Conservation (phyloP, 1,140 invertebrate genomes). For the Ceratitis capitata region DNA sequence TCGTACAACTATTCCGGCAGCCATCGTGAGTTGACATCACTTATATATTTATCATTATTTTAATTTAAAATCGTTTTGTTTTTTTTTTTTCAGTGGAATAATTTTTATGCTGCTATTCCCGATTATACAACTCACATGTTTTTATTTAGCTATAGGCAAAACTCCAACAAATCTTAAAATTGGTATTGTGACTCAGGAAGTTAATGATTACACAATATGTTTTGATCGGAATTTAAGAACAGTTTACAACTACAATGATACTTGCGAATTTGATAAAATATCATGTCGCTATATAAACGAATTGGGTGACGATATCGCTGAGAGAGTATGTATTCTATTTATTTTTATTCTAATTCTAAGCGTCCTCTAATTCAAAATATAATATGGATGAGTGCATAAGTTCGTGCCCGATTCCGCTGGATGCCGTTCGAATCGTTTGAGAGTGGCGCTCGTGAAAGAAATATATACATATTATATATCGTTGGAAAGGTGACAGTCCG, state of each 20-base stretch:
- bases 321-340: slow-evolving; percentile 31
- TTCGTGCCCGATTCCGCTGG: too few relatives aligned
- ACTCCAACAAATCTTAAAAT: slow-evolving; percentile 78
- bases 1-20: slow-evolving; percentile 73
- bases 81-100: slow-evolving; percentile 72
- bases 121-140: slow-evolving; percentile 79
- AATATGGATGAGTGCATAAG: too few relatives aligned
- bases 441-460: too few relatives aligned
- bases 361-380: too few relatives aligned
- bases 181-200: slow-evolving; percentile 82
- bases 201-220: slow-evolving; percentile 59
- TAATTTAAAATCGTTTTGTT: not conserved
- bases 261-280: slow-evolving; percentile 68
- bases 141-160: slow-evolving; percentile 82
- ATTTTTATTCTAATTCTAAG: too few relatives aligned
- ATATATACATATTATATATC: too few relatives aligned
- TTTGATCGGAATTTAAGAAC: slow-evolving; percentile 55
- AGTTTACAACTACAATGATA: slow-evolving; percentile 52
- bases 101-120: slow-evolving; percentile 85
- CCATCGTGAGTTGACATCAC: slow-evolving; percentile 68
- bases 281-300: slow-evolving; percentile 70
- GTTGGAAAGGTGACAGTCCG: too few relatives aligned
- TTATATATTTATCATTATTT: not conserved
- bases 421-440: too few relatives aligned
- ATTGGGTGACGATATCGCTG: slow-evolving; percentile 66